Percentiles rank a stretch among this genome's conserved stretches.
These are phyloP conservation scores for Bombus vancouverensis DNA, from an alignment of 1,140 invertebrate species.

Conservation along the genomic window DNA sequence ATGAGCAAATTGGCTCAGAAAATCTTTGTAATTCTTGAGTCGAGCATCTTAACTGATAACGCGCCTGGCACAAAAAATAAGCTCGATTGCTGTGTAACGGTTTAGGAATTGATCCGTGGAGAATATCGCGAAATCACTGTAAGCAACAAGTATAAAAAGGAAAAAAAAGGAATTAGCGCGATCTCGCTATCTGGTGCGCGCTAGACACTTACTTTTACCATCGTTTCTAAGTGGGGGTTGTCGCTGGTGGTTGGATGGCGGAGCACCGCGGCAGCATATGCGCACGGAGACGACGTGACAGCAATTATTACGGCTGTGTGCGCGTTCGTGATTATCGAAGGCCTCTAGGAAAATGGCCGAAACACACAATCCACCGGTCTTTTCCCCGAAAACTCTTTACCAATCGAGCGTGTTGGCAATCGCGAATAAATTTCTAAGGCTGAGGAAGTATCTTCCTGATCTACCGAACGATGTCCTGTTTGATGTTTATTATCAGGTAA, in stretches of 20 bases:
- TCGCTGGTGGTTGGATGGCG: conserved; percentile 30
- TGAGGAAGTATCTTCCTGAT: conserved; percentile 71
- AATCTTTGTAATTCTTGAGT: too few species aligned
- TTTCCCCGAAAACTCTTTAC: conserved; percentile 84
- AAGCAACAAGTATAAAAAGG: neutral
- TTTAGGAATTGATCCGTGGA: neutral
- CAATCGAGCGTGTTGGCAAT: conserved; percentile 83
- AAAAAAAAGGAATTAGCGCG: neutral
- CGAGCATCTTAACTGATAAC: too few species aligned
- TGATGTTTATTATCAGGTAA: conserved; percentile 87
- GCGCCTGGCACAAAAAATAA: too few species aligned
- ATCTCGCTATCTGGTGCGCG: neutral
- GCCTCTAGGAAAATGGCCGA: conserved; percentile 84
- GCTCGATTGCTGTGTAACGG: neutral
- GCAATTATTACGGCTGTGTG: conserved; percentile 39
- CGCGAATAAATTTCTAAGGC: conserved; percentile 71
- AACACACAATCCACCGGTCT: conserved; percentile 76
- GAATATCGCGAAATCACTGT: neutral
- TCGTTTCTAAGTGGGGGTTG: conserved; percentile 28
- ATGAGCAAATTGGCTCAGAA: too few species aligned
- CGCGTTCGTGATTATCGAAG: conserved; percentile 60
- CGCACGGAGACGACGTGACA: conserved; percentile 43
- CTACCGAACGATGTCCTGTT: conserved; percentile 85
- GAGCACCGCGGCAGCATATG: conserved; percentile 42
- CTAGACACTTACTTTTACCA: conserved; percentile 35